phyloP scores from a whole-genome alignment of 2,888 invertebrate species.

The Sarcophaga subvicina region DNA sequence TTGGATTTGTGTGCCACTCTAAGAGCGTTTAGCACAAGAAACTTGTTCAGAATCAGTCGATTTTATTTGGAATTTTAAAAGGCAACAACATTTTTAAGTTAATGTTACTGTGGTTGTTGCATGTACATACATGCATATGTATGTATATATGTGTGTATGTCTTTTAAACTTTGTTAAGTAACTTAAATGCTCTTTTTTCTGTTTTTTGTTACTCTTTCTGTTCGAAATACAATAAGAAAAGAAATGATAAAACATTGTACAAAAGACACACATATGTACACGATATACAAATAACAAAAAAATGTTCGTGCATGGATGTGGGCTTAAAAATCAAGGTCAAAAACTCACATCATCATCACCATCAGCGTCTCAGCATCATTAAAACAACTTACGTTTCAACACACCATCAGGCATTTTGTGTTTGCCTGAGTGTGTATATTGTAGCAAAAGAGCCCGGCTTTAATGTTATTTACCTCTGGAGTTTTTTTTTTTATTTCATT shows the following conservation, averaged over 20 bases:
- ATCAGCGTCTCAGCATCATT: neutral
- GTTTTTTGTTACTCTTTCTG: slow-evolving; percentile 2
- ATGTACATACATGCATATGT: neutral
- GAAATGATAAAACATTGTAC: neutral
- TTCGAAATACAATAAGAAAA: neutral
- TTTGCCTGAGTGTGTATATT: neutral
- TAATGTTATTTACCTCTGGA: slow-evolving; percentile 58
- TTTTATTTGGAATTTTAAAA: slow-evolving; percentile 29
- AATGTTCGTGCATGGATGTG: slow-evolving; percentile 60
- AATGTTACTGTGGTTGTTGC: neutral
- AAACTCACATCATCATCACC: slow-evolving; percentile 63
- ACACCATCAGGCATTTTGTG: neutral
- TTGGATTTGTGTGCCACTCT: neutral
- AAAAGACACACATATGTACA: slow-evolving; percentile 9
- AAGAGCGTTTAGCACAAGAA: slow-evolving; percentile 35
- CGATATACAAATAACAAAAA: slow-evolving; percentile 8
- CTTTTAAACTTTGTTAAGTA: neutral
- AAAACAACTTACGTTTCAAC: neutral
- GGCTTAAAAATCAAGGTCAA: slow-evolving; percentile 69
- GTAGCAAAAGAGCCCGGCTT: slow-evolving; percentile 53
- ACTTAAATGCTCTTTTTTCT: neutral
- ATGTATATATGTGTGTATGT: no score
- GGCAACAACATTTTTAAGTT: neutral
- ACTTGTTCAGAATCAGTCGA: slow-evolving; percentile 36
- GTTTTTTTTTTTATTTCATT: slow-evolving; percentile 7